These are phyloP conservation scores for Drosophila imparisetae DNA, from an alignment of 2,888 invertebrate genomes.

Conservation along the genomic window DNA sequence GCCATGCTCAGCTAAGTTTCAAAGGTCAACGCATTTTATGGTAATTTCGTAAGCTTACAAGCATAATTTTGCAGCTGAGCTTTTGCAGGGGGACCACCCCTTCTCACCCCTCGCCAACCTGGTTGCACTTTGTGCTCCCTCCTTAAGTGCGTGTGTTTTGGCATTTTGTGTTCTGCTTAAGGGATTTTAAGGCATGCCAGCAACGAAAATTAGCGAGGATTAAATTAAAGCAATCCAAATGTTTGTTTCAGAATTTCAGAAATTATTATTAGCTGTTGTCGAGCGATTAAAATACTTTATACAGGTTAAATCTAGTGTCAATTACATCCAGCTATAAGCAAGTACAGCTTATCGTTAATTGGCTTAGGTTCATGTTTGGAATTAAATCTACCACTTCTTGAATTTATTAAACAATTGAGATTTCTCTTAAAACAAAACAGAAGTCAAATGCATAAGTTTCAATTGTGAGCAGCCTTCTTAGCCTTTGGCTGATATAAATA, in stretches of 20 bases:
- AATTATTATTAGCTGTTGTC: constrained; percentile 23
- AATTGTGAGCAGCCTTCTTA: background rate
- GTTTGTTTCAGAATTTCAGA: constrained; percentile 21
- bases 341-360: constrained; percentile 2
- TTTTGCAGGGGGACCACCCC: constrained; percentile 9
- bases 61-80: constrained; percentile 67
- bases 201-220: constrained; percentile 41
- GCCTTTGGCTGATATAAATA: background rate
- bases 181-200: constrained; percentile 47
- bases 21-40: constrained; percentile 69
- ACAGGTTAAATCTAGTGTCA: background rate
- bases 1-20: constrained; percentile 44
- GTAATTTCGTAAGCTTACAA: constrained; percentile 66
- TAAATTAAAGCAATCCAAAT: constrained; percentile 42
- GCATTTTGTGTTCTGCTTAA: constrained; percentile 34
- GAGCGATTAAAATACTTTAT: constrained; percentile 38
- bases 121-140: background rate
- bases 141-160: constrained; percentile 12
- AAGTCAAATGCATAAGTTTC: background rate
- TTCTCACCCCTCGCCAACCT: background rate
- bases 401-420: background rate
- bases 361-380: background rate
- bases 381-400: background rate
- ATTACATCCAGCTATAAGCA: background rate
- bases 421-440: no score